Evolutionary conservation across 2,888 invertebrate species (phyloP).

Genomic region (Tholera decimalis): DNA sequence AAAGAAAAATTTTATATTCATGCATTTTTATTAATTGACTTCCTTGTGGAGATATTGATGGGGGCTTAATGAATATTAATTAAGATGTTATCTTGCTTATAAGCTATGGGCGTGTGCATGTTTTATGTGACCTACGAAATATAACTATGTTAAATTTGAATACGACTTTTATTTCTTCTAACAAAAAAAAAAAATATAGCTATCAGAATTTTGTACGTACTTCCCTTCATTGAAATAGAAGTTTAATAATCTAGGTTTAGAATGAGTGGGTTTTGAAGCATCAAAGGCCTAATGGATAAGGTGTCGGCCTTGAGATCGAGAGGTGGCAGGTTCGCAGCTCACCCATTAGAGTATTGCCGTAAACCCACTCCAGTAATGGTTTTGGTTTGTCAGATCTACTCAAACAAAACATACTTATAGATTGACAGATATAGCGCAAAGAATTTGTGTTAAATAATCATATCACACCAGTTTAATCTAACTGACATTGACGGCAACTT

Average conservation of each 20-base stretch:
- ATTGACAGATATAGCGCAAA: conserved; percentile 12
- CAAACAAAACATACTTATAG: conserved; percentile 4
- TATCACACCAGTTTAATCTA: conserved; percentile 38
- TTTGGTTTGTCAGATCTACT: neutral
- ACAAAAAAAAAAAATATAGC: neutral
- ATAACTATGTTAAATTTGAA: neutral
- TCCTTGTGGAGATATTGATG: conserved; percentile 44
- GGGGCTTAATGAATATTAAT: conserved; percentile 38
- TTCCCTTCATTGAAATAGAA: too few relatives aligned
- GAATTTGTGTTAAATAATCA: conserved; percentile 32
- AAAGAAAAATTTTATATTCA: conserved; percentile 26
- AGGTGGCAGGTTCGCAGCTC: too few relatives aligned
- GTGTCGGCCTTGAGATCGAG: too few relatives aligned
- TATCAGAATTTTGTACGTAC: too few relatives aligned
- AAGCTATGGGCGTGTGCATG: neutral
- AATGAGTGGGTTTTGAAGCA: too few relatives aligned
- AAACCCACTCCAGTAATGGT: too few relatives aligned
- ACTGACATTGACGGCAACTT: conserved; percentile 31
- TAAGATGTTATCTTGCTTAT: conserved; percentile 38
- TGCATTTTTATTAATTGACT: conserved; percentile 47
- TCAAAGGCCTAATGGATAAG: too few relatives aligned
- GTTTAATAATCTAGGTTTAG: too few relatives aligned
- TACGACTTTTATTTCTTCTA: neutral
- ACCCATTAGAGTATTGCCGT: too few relatives aligned
- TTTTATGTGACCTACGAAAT: too few relatives aligned